These are phyloP conservation scores for Cassiopea xamachana DNA, from an alignment of 30 jellyfish, hydroid and myxozoan species.

Conservation along the genomic window DNA sequence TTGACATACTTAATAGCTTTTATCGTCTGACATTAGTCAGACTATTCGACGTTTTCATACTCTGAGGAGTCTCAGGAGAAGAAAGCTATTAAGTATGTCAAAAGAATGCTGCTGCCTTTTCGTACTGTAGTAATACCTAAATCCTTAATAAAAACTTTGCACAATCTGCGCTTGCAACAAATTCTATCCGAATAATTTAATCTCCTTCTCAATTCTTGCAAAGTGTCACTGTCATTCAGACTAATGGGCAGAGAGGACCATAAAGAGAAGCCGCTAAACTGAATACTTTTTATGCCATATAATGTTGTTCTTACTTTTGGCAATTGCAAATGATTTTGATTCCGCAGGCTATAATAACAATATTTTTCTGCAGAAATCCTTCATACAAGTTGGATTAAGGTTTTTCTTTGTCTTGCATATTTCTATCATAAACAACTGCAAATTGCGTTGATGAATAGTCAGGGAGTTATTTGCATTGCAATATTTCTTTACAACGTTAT, in stretches of 20 bases:
- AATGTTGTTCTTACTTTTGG: conserved; percentile 9
- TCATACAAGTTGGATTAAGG: not conserved
- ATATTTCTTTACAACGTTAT: not conserved
- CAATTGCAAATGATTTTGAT: conserved; percentile 8
- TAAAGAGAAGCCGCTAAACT: conserved; percentile 14
- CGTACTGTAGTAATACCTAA: conserved; percentile 9
- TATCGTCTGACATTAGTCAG: no score
- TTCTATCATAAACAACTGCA: not conserved
- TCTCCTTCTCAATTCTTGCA: conserved; percentile 7
- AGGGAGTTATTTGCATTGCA: not conserved
- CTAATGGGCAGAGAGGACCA: conserved; percentile 10
- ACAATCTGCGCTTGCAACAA: conserved; percentile 41
- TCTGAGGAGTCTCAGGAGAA: no score
- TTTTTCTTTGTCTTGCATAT: not conserved
- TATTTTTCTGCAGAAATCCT: not conserved
- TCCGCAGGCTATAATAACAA: not conserved
- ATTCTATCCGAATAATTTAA: conserved; percentile 24
- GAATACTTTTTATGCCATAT: conserved; percentile 27
- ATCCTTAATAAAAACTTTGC: conserved; percentile 8
- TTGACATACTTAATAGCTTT: no score
- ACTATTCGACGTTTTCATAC: no score
- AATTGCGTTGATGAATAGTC: not conserved
- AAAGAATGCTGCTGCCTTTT: no score
- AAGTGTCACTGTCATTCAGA: conserved; percentile 12
- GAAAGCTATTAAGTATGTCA: no score